Base-by-base conservation (phyloP, 2,113 vertebrate genomes). In the Poeciliopsis occidentalis region DNA sequence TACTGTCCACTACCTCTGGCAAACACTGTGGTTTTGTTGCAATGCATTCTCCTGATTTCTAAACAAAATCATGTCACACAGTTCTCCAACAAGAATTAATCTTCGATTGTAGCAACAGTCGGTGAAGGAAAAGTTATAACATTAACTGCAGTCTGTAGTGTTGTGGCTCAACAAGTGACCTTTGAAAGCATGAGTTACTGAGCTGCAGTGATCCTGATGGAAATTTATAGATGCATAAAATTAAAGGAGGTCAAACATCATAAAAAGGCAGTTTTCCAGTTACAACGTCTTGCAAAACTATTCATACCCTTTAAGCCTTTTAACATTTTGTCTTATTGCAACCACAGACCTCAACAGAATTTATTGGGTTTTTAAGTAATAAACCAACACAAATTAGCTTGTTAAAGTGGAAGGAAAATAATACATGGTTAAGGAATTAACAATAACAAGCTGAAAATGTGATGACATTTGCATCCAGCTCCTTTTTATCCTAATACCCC, bases 11-110 rank as follows among this genome's bases (percentile, higher is more conserved):
- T 71, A 62, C 64, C 39, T 73, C 65, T 73, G 67, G 61, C 32
- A 32, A 6, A 3, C 3, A 4, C n/a, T 34, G 0, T 1, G 19
- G 69, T 76, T 71, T 13, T 63, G 64, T 65, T 81, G 71, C 69
- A 64, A n/a, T 47, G 22, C 13, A 65, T 65, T 79, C n/a, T 64
- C 71, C 67, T 63, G 71, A 31, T 83, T 78, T 67, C 44, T 69
- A 73, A 88, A 88, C 67, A 80, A 76, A 61, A 76, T 65, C 39
- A 60, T 65, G 51, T 64, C 10, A 75, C 77, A 71, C 60, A 70
- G 17, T 75, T 34, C 37, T 69, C 1, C 3, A 37, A 8, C 44
- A 82, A 81, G 4, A 5, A 30, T 81, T 79, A 5, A 7, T 85
- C 26, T 51, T 79, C 29, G 60, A 69, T 72, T 60, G n/a, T 74